Base-by-base conservation (phyloP, 2,888 invertebrate species). In the Monoplex corrugatus region DNA sequence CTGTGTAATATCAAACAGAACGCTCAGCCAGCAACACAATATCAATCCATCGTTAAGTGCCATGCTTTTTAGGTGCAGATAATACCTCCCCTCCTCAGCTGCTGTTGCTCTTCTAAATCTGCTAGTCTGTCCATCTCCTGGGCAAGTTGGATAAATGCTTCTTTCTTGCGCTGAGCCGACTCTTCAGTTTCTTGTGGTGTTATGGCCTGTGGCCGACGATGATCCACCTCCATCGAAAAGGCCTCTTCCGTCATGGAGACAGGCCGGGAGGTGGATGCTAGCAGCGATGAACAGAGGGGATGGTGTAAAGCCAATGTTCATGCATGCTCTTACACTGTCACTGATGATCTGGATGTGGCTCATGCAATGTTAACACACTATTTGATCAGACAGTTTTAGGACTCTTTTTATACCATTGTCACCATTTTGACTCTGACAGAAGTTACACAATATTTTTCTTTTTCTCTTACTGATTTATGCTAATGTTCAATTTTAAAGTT, bases 131-230 rank as follows among this genome's bases (percentile, higher is more conserved):
- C 94, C 93, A 95, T 89, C 89, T 94, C 92, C 86, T 90, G 88
- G 35, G 94, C 94, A 40, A 95, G 92, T 88, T 93, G 93, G 50
- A 93, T 85, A 89, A 93, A 95, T 10, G 95, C 95, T 92, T 93
- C 95, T 93, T 92, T 94, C 95, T 93, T 95, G 94, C 92, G 94
- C 93, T 95, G 90, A 68, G 92, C 89, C 28, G 92, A 84, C 86
- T 91, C 93, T 68, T 91, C 91, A 1, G 90, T 45, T 75, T 92
- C 92, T 28, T 91, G 87, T 40, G 93, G 91, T 19, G 90, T 84
- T n/a, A 87, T 84, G 40, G 93, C 93, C 63, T 92, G 91, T 75
- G 93, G 93, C 83, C 94, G 91, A 44, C 95, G 92, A 57, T 91
- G 89, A 89, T 94, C 94, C 75, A 94, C 89, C 57, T 90, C 91